Evolutionary conservation across 2,113 vertebrate genomes (phyloP).

Genomic region (Climacteris rufus): DNA sequence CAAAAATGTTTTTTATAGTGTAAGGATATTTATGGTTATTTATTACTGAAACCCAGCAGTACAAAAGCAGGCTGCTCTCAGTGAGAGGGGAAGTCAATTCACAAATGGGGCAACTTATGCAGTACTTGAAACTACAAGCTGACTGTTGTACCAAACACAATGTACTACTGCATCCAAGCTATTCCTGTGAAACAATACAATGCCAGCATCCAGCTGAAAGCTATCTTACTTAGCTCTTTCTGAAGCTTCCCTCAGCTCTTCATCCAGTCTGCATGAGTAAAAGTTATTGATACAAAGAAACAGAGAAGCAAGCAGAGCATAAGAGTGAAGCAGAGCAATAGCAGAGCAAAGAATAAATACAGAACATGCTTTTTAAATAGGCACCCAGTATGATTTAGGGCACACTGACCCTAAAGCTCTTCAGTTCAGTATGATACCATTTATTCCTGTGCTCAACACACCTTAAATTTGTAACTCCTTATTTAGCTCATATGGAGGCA

Average conservation of each 20-base stretch:
- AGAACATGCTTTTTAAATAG: conserved; percentile 13
- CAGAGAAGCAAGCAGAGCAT: conserved; percentile 75
- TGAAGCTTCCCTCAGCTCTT: conserved; percentile 89
- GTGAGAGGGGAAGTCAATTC: conserved; percentile 2
- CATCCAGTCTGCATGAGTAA: conserved; percentile 87
- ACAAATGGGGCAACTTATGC: neutral
- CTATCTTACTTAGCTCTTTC: conserved; percentile 87
- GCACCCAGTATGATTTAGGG: neutral
- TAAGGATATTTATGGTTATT: neutral
- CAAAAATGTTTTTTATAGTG: neutral
- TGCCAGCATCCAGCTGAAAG: conserved; percentile 56
- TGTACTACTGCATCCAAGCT: conserved; percentile 20
- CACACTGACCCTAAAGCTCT: neutral
- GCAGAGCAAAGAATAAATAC: conserved; percentile 63
- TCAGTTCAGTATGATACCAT: neutral
- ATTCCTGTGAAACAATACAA: conserved; percentile 23
- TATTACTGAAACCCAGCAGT: neutral
- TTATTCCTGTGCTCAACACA: neutral
- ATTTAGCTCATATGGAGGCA: conserved; percentile 9
- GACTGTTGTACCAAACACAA: neutral
- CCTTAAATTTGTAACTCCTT: conserved; percentile 1
- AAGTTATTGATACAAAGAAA: conserved; percentile 67
- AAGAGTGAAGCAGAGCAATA: conserved; percentile 73
- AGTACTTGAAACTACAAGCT: neutral
- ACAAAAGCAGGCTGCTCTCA: neutral